Percentiles rank a stretch among this genome's conserved stretches.
phyloP scores from a whole-genome alignment of 1,140 invertebrate genomes.

The Odontomachus brunneus region DNA sequence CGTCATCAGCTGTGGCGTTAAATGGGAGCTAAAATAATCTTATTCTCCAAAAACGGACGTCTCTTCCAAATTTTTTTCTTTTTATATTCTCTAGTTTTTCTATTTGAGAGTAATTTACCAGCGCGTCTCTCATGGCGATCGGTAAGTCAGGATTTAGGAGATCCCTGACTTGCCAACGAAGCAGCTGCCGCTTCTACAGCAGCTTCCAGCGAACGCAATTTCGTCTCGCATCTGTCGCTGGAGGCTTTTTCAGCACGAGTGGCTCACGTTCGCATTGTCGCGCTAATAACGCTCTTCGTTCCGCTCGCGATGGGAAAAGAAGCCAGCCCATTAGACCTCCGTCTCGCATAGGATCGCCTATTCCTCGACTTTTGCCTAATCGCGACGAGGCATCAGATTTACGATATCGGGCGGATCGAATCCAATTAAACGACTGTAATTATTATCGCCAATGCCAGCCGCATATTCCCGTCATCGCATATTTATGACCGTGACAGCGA shows the following conservation, averaged over 20 bases:
- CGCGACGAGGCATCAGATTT: not conserved
- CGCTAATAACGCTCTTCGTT: not conserved
- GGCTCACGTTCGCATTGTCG: not conserved
- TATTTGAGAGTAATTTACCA: constrained; percentile 57
- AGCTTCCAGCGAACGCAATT: constrained; percentile 70
- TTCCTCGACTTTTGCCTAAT: not conserved
- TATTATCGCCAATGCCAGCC: not conserved
- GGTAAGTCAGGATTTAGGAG: constrained; percentile 80
- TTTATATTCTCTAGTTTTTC: not conserved
- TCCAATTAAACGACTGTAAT: not conserved
- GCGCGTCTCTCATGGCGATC: constrained; percentile 54
- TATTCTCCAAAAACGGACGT: not conserved
- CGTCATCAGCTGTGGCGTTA: not conserved
- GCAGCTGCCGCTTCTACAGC: constrained; percentile 66
- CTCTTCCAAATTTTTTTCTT: not conserved
- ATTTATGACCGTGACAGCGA: not conserved
- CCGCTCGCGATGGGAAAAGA: constrained; percentile 12
- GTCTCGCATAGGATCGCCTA: constrained; percentile 2
- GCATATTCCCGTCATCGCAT: no score
- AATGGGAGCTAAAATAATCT: not conserved
- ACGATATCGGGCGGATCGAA: not conserved
- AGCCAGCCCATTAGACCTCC: constrained; percentile 30
- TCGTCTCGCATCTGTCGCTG: constrained; percentile 75
- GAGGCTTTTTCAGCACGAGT: constrained; percentile 57
- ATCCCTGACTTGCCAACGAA: constrained; percentile 77